These are phyloP conservation scores for Microplitis demolitor DNA, from an alignment of 1,140 invertebrate species.

Conservation along the genomic window DNA sequence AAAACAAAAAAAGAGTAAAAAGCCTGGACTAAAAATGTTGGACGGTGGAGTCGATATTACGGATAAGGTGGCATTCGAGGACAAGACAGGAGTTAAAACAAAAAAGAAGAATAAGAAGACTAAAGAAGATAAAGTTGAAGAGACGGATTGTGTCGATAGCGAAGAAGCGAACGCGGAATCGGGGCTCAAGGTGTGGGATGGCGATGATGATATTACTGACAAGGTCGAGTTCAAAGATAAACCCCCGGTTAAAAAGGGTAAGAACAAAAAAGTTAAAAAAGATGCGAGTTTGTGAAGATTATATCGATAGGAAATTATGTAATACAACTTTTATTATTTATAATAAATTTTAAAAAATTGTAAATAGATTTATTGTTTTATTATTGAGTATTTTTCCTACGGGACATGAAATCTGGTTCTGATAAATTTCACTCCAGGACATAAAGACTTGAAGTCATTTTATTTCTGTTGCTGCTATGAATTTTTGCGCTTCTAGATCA, in stretches of 20 bases:
- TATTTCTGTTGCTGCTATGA: too few relatives aligned
- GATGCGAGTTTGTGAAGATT: background rate
- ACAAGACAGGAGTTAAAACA: background rate
- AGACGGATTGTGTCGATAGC: too few relatives aligned
- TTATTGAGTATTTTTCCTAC: conserved; percentile 13
- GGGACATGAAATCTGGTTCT: too few relatives aligned
- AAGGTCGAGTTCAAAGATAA: conserved; percentile 21
- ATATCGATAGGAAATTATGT: conserved; percentile 1
- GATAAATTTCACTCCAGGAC: too few relatives aligned
- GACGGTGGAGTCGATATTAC: too few relatives aligned
- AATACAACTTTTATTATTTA: too few relatives aligned
- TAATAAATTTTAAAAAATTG: background rate
- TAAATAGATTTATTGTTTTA: background rate
- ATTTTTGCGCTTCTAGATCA: too few relatives aligned
- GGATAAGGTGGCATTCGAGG: too few relatives aligned
- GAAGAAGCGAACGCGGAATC: background rate
- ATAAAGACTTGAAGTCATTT: too few relatives aligned
- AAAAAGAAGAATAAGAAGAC: too few relatives aligned
- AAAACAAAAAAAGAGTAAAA: conserved; percentile 24
- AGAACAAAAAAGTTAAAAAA: conserved; percentile 11
- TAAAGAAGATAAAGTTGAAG: too few relatives aligned
- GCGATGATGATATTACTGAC: conserved; percentile 4
- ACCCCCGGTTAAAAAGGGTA: background rate
- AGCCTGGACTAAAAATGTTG: too few relatives aligned
- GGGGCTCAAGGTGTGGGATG: conserved; percentile 24